Evolutionary conservation across 2,797 vertebrate species (phyloP).

Genomic region (Loris lydekkerianus): DNA sequence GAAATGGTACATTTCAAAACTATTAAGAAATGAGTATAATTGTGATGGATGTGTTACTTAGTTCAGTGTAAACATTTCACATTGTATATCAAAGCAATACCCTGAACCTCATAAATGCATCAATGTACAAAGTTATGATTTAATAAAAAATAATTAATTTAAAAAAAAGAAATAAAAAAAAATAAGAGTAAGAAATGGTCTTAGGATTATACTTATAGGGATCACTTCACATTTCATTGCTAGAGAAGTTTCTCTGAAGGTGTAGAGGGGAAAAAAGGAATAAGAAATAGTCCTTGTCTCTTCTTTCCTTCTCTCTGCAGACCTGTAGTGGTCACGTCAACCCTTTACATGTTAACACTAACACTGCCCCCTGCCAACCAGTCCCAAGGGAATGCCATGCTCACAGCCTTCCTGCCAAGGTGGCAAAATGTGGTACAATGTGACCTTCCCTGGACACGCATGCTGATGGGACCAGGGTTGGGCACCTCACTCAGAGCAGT

Average conservation of each 20-base stretch:
- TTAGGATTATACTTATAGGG: background rate
- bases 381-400: background rate
- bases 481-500: background rate
- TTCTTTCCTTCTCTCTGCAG: constrained; percentile 20
- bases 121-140: no score
- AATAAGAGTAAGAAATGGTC: background rate
- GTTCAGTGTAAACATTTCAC: no score
- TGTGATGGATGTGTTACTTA: no score
- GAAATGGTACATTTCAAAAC: no score
- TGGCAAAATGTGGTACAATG: background rate
- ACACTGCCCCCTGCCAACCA: background rate
- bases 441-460: background rate
- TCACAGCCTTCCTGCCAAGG: background rate
- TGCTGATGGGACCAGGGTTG: background rate
- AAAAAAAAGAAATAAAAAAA: no score
- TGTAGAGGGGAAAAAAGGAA: background rate
- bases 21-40: no score
- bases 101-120: no score
- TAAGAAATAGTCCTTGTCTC: background rate
- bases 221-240: background rate
- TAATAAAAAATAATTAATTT: no score
- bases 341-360: background rate
- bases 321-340: background rate
- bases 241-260: background rate
- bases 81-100: no score